Conservation (phyloP, 1,140 invertebrate species). For the Laupala kohalensis region DNA sequence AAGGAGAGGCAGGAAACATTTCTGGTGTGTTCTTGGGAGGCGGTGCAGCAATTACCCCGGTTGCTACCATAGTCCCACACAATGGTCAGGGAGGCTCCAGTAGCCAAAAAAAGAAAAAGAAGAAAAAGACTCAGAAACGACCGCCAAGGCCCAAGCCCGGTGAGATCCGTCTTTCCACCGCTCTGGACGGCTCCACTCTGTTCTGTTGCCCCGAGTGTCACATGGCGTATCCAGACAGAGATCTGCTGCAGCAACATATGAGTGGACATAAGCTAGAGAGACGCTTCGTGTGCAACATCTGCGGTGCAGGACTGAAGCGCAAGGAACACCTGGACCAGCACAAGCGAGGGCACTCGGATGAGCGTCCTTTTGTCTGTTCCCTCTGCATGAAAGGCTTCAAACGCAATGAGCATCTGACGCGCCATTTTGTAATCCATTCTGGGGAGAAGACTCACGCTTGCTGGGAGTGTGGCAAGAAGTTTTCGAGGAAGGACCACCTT, state of each 20-base stretch:
- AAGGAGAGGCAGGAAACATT: background rate
- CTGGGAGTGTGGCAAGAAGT: conserved; percentile 40
- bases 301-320: conserved; percentile 23
- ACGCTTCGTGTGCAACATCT: conserved; percentile 22
- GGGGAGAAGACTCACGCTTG: conserved; percentile 38
- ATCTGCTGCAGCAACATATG: conserved; percentile 30
- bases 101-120: conserved; percentile 2
- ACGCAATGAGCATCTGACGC: conserved; percentile 35
- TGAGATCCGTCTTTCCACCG: conserved; percentile 6
- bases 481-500: conserved; percentile 20
- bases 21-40: background rate
- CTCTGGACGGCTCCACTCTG: conserved; percentile 23
- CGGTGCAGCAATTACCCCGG: background rate
- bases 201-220: conserved; percentile 34
- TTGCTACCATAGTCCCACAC: background rate
- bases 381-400: conserved; percentile 37
- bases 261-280: conserved; percentile 27
- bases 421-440: conserved; percentile 38
- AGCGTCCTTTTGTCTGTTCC: conserved; percentile 33
- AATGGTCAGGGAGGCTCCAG: background rate
- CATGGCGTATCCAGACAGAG: conserved; percentile 29
- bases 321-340: conserved; percentile 32
- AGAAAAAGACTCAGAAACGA: conserved; percentile 4
- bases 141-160: conserved; percentile 5
- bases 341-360: conserved; percentile 29